Conservation (phyloP, 2,888 invertebrate genomes). For the Carcina quercana region DNA sequence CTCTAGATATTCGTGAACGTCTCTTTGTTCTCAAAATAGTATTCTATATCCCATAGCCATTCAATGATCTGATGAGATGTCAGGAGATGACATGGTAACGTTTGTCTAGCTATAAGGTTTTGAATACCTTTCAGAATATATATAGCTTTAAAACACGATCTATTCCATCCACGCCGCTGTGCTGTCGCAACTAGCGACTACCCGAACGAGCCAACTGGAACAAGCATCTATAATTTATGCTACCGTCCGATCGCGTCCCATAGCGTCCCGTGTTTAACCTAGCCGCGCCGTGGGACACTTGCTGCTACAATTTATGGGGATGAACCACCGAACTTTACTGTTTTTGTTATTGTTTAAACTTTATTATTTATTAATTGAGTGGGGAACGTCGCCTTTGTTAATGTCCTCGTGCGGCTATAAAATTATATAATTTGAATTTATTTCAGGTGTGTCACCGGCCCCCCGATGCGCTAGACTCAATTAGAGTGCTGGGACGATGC, state of each 20-base stretch:
- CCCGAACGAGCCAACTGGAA: conserved; percentile 8
- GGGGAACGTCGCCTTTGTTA: conserved; percentile 19
- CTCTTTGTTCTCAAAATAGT: too few relatives aligned
- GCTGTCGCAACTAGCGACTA: conserved; percentile 6
- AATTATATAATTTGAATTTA: conserved; percentile 11
- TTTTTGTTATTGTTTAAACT: conserved; percentile 23
- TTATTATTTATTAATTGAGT: conserved; percentile 59
- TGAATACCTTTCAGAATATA: too few relatives aligned
- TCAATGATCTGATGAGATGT: too few relatives aligned
- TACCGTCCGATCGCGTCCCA: conserved; percentile 20
- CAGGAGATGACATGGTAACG: too few relatives aligned
- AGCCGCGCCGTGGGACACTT: conserved; percentile 37
- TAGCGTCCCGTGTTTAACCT: conserved; percentile 15
- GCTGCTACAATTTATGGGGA: conserved; percentile 44
- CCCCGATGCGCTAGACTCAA: too few relatives aligned
- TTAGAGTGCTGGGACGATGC: conserved; percentile 4
- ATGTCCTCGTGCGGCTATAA: conserved; percentile 5
- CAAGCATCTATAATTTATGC: conserved; percentile 36
- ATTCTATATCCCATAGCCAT: too few relatives aligned
- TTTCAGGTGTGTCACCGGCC: conserved; percentile 4
- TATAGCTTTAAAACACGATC: too few relatives aligned
- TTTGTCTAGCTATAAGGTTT: too few relatives aligned
- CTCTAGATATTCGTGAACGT: too few relatives aligned
- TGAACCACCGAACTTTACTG: conserved; percentile 25
- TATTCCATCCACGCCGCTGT: conserved; percentile 3